Evolutionary conservation across 1,140 invertebrate species (phyloP), one percentile per base, ranked within the genome.

Genomic region (Drosophila lacteicornis): DNA sequence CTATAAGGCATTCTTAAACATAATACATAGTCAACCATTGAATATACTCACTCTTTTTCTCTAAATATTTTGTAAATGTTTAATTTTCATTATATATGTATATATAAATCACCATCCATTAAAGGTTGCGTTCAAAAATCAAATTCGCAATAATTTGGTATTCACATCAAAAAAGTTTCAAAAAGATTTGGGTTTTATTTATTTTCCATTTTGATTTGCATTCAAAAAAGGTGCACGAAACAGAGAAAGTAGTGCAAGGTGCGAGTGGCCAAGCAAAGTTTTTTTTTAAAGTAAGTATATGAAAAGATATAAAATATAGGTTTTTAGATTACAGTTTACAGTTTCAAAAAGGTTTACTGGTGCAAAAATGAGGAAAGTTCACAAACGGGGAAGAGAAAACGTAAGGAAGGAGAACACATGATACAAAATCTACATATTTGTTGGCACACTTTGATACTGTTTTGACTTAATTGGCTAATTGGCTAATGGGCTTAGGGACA

Each of bases 41-140:
- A 78, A 91, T 91, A 91, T 91, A 91, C 90, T 91, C 90, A 91
- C 90, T 91, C 90, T 91, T 91, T 91, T 83, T 91, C 81, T 91
- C 86, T 91, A 91, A 91, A 91, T 90, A 82, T 82, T 82, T 91
- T 91, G 62, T 80, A 87, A 82, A 88, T 84, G 55, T 71, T 69
- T 73, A 84, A 55, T 67, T 75, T 79, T 55, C 82, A 69, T 82
- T 86, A 78, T 82, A 75, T 75, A 67, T 86, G 68, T 82, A 75
- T 75, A 69, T 90, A 87, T 74, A 56, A 85, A 88, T 76, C 88
- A 91, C 81, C 81, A 91, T 91, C 84, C 80, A 91, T 91, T 91
- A 91, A 91, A 84, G 57, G 81, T 91, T 91, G 88, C 88, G 84
- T 85, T 90, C 84, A 91, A 91, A 91, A 91, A 85, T 91, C 88